Conservation (phyloP, 2,888 invertebrate genomes). For the Galeopsomyia nigrocyanea region DNA sequence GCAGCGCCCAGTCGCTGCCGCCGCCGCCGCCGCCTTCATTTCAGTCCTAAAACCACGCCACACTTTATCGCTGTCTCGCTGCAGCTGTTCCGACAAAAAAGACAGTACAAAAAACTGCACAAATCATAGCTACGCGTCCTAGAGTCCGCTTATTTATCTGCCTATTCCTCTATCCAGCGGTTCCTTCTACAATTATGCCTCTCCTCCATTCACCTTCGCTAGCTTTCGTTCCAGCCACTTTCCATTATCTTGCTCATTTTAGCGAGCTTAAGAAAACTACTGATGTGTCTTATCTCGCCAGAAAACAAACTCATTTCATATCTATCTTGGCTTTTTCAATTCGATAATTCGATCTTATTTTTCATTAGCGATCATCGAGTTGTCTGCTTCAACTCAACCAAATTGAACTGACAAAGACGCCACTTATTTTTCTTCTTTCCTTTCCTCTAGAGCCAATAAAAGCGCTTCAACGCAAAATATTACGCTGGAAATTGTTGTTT, state of each 20-base stretch:
- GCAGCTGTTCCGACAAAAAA: background rate
- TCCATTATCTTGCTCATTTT: background rate
- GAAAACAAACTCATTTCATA: too few relatives aligned
- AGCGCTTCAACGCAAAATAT: too few relatives aligned
- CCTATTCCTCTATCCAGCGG: slow-evolving; percentile 30
- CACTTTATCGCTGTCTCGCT: background rate
- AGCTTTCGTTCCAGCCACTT: slow-evolving; percentile 4
- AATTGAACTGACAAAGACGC: too few relatives aligned
- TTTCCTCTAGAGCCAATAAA: too few relatives aligned
- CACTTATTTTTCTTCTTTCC: too few relatives aligned
- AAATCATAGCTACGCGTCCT: slow-evolving; percentile 56
- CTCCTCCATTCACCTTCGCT: background rate
- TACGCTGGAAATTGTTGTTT: slow-evolving; percentile 11
- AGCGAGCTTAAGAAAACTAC: too few relatives aligned
- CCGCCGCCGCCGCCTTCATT: too few relatives aligned
- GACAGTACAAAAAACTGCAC: background rate
- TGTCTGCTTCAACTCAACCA: slow-evolving; percentile 12
- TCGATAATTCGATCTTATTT: slow-evolving; percentile 16
- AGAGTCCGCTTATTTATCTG: slow-evolving; percentile 60
- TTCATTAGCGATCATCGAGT: slow-evolving; percentile 36
- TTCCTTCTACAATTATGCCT: slow-evolving; percentile 15
- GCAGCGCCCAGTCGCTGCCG: too few relatives aligned
- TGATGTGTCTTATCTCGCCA: too few relatives aligned
- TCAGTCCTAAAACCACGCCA: too few relatives aligned
- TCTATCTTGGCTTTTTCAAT: too few relatives aligned